Conservation (phyloP, 1,140 invertebrate genomes). For the Homalodisca vitripennis region DNA sequence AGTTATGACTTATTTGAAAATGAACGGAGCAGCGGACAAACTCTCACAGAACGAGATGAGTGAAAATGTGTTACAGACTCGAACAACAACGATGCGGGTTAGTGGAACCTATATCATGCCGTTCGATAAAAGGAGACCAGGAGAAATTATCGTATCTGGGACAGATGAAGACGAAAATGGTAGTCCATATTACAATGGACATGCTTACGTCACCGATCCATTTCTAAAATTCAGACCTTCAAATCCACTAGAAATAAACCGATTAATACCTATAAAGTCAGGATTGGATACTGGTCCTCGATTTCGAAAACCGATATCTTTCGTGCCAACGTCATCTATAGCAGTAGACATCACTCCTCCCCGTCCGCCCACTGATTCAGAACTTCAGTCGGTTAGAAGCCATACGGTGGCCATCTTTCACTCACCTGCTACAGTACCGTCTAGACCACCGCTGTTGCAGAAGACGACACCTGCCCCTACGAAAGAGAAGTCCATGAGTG, state of each 20-base stretch:
- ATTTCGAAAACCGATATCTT: background rate
- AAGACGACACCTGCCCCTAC: background rate
- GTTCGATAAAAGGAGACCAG: background rate
- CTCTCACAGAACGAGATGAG: background rate
- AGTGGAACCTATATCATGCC: slow-evolving; percentile 12
- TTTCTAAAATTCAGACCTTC: slow-evolving; percentile 18
- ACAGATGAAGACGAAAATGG: background rate
- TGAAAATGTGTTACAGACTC: background rate
- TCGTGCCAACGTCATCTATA: background rate
- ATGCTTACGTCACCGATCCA: slow-evolving; percentile 11
- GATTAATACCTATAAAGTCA: slow-evolving; percentile 4
- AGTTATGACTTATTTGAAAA: background rate
- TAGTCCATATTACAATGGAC: slow-evolving; percentile 18
- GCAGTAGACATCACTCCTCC: background rate
- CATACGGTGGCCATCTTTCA: slow-evolving; percentile 20
- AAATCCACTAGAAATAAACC: slow-evolving; percentile 14
- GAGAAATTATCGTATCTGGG: background rate
- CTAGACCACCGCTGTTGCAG: background rate
- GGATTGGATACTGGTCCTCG: background rate
- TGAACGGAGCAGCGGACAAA: background rate
- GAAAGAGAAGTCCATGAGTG: slow-evolving; percentile 4
- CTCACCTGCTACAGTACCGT: background rate
- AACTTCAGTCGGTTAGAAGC: background rate
- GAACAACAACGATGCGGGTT: background rate
- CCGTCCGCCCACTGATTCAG: background rate